These are phyloP conservation scores for Falco biarmicus DNA, from an alignment of 2,797 vertebrate genomes.

Conservation along the genomic window DNA sequence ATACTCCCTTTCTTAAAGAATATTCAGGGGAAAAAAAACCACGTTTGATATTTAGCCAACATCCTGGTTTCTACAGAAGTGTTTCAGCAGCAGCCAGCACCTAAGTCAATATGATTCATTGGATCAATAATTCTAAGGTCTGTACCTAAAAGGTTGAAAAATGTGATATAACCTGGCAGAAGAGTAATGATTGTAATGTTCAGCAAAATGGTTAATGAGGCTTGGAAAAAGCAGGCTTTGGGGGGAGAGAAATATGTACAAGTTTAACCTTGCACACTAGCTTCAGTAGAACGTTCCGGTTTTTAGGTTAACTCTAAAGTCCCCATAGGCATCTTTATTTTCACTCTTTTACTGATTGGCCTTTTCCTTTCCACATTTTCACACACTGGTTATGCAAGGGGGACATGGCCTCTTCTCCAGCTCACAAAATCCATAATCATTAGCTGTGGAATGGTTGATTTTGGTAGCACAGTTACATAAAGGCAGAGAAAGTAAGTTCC, in stretches of 20 bases:
- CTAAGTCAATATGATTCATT: constrained; percentile 68
- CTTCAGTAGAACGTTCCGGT: background rate
- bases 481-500: background rate
- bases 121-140: constrained; percentile 70
- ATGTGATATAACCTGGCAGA: constrained; percentile 54
- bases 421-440: background rate
- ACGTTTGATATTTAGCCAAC: background rate
- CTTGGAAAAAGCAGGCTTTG: constrained; percentile 30
- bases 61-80: background rate
- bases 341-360: background rate
- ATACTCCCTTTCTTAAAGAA: background rate
- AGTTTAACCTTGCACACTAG: constrained; percentile 10
- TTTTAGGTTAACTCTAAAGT: background rate
- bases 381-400: background rate
- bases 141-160: constrained; percentile 69
- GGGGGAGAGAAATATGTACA: background rate
- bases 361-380: background rate
- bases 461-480: background rate
- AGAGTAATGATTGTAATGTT: constrained; percentile 69
- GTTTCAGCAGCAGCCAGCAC: constrained; percentile 28
- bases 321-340: background rate
- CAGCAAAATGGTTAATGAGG: constrained; percentile 67
- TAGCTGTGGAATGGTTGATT: background rate
- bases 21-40: background rate
- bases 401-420: background rate